Evolutionary conservation across 23 tunicate genomes (phyloP), one percentile per base, ranked within the genome.

Genomic region (Botrylloides violaceus): DNA sequence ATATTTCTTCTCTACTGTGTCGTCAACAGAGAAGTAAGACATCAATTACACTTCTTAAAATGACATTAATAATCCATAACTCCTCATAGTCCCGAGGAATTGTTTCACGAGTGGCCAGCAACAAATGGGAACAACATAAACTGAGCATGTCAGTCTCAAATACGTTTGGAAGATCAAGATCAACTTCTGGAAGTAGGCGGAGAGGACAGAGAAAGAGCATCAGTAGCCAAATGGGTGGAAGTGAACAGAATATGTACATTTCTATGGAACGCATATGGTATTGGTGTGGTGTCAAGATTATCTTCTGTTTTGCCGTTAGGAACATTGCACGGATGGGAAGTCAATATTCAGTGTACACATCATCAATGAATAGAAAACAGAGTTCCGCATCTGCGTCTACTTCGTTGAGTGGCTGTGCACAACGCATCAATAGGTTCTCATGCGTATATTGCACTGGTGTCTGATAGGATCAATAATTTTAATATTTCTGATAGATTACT

Each of bases 1-100:
- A 80, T 87, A 30, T 87, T 87, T 50, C 75, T 87, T 35, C 76
- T 87, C 29, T 87, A 87, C 79, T 80, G 82, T 58, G 86, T 58
- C 15, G 77, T 80, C 4, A 87, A 87, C 70, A 76, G 73, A 70
- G 82, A 87, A 84, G 95, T 80, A 61, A 65, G 50, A 23, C 7
- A 12, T 22, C n/a, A n/a, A n/a, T n/a, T n/a, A n/a, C n/a, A n/a
- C n/a, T n/a, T n/a, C n/a, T n/a, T n/a, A n/a, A n/a, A n/a, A n/a
- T n/a, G n/a, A n/a, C n/a, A n/a, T n/a, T n/a, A n/a, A n/a, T n/a
- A n/a, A n/a, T n/a, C n/a, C n/a, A n/a, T n/a, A n/a, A 18, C 9
- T 59, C 65, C 7, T 0, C 34, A 4, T 56, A 82, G 88, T 68
- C 80, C 2, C 58, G 88, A 53, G 77, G 59, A 26, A 76, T 82